phyloP scores from a whole-genome alignment of 2,888 invertebrate genomes.

The Papilio protenor region DNA sequence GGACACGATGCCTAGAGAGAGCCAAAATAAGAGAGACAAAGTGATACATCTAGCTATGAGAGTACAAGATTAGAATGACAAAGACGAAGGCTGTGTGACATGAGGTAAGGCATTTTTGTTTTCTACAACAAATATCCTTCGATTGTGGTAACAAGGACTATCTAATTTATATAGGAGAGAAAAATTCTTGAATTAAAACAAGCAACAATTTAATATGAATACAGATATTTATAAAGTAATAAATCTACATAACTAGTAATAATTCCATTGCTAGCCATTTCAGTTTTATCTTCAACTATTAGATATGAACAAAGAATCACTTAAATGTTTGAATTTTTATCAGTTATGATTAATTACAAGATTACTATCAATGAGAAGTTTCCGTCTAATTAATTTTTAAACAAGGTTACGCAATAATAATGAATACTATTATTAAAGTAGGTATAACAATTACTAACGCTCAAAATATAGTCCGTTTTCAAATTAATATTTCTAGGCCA shows the following conservation, averaged over 20 bases:
- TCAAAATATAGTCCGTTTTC: no score
- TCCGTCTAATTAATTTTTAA: conserved; percentile 2
- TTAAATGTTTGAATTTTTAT: conserved; percentile 12
- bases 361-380: conserved; percentile 4
- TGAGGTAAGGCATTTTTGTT: no score
- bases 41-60: no score
- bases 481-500: no score
- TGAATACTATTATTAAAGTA: not conserved
- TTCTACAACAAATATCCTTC: no score
- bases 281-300: not conserved
- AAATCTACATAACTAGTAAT: not conserved
- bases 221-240: not conserved
- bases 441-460: not conserved
- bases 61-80: no score
- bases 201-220: not conserved
- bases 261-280: not conserved
- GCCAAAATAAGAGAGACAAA: no score
- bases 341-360: not conserved
- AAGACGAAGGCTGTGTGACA: no score
- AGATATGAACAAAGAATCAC: conserved; percentile 6
- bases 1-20: no score
- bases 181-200: not conserved
- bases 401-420: not conserved
- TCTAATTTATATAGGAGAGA: not conserved
- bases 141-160: no score